Evolutionary conservation across 1,140 invertebrate genomes (phyloP).

Genomic region (Drosophila persimilis): DNA sequence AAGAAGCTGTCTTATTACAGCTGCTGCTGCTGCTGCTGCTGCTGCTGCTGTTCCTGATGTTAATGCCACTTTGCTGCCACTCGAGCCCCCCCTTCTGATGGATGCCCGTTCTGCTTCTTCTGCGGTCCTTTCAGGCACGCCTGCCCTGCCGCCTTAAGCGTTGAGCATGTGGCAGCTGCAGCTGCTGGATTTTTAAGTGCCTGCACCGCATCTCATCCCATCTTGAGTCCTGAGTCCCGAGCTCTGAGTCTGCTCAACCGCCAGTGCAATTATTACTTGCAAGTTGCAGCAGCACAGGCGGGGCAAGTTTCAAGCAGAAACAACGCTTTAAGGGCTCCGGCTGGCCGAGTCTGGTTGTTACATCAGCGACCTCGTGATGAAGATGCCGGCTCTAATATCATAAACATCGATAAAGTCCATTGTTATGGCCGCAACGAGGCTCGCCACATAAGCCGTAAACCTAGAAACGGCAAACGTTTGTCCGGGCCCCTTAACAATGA

Average conservation of each 20-base stretch:
- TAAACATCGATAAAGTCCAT: slow-evolving; percentile 32
- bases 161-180: slow-evolving; percentile 50
- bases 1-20: slow-evolving; percentile 76
- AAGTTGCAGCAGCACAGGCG: slow-evolving; percentile 18
- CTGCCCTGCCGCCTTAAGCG: slow-evolving; percentile 42
- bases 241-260: slow-evolving; percentile 39
- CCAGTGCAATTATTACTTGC: slow-evolving; percentile 70
- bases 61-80: slow-evolving; percentile 11
- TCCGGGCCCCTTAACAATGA: slow-evolving; percentile 35
- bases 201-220: slow-evolving; percentile 23
- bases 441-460: slow-evolving; percentile 7
- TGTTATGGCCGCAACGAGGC: slow-evolving; percentile 28
- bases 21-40: slow-evolving; percentile 37
- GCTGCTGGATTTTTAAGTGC: slow-evolving; percentile 55
- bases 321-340: slow-evolving; percentile 16
- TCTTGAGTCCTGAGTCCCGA: background rate
- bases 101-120: slow-evolving; percentile 1
- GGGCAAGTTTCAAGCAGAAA: slow-evolving; percentile 27
- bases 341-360: background rate
- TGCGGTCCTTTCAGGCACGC: slow-evolving; percentile 50
- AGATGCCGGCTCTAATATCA: slow-evolving; percentile 37
- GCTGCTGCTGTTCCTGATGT: slow-evolving; percentile 45
- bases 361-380: slow-evolving; percentile 30
- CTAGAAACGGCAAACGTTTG: slow-evolving; percentile 26
- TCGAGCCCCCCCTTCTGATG: background rate